Evolutionary conservation across 2,888 invertebrate genomes (phyloP).

Genomic region (Hemithea aestivaria): DNA sequence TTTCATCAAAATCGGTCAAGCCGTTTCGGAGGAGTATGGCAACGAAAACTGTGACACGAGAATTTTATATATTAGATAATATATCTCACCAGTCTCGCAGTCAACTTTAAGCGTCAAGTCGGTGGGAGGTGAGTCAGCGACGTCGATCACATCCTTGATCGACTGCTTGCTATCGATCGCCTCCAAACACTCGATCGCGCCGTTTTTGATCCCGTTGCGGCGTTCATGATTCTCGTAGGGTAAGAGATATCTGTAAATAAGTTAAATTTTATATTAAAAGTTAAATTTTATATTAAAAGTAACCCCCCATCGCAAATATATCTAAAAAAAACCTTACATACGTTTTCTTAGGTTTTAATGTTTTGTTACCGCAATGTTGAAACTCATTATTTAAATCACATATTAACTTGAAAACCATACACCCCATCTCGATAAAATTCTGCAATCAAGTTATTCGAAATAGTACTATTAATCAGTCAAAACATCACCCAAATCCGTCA

Average conservation of each 20-base stretch:
- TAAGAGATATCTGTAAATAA: slow-evolving; percentile 79
- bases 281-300: no score
- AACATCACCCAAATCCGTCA: no score
- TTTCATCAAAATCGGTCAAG: no score
- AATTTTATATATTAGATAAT: background rate
- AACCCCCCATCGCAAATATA: no score
- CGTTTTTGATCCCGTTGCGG: slow-evolving; percentile 59
- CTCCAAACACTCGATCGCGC: slow-evolving; percentile 46
- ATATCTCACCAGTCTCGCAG: slow-evolving; percentile 36
- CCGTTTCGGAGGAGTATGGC: no score
- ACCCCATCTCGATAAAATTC: no score
- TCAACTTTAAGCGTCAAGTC: slow-evolving; percentile 34
- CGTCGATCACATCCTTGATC: slow-evolving; percentile 54
- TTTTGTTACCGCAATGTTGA: background rate
- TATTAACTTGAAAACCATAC: no score
- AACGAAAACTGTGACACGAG: no score
- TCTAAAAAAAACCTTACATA: no score
- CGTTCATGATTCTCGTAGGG: slow-evolving; percentile 82
- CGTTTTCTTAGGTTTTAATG: background rate
- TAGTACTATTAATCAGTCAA: no score
- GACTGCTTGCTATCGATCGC: slow-evolving; percentile 45
- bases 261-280: background rate
- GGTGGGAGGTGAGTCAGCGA: slow-evolving; percentile 61
- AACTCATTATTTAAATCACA: no score
- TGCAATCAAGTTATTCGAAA: no score